Evolutionary conservation across 64 coral and sea anemone species (phyloP).

Genomic region (Montipora cactus): DNA sequence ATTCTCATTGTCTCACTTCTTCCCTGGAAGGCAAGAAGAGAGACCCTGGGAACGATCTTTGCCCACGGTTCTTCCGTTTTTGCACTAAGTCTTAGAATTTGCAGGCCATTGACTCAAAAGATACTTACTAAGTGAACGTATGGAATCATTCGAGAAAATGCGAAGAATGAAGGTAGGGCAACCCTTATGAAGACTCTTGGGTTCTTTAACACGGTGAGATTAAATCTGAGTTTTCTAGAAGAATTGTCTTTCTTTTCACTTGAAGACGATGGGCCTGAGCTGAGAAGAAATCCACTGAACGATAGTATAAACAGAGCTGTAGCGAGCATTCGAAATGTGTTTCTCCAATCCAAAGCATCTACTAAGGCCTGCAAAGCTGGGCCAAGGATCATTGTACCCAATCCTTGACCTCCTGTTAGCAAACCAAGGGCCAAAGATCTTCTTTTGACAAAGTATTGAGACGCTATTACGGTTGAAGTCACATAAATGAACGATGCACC

Average conservation of each 20-base stretch:
- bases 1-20: too few relatives aligned
- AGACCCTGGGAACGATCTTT: too few relatives aligned
- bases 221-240: neutral
- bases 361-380: neutral
- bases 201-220: constrained; percentile 1
- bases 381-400: constrained; percentile 43
- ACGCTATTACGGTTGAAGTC: neutral
- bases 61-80: too few relatives aligned
- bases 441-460: constrained; percentile 20
- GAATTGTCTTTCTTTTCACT: neutral
- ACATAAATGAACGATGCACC: neutral
- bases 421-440: constrained; percentile 26
- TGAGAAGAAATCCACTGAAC: neutral
- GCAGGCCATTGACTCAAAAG: too few relatives aligned
- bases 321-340: constrained; percentile 7
- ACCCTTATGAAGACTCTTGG: neutral
- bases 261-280: neutral
- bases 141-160: constrained; percentile 5
- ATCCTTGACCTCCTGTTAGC: constrained; percentile 1
- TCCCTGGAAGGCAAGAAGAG: too few relatives aligned
- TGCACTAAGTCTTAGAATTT: too few relatives aligned
- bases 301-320: neutral
- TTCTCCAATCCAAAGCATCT: constrained; percentile 9
- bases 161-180: neutral
- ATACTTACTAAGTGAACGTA: constrained; percentile 43